phyloP scores from a whole-genome alignment of 2,888 invertebrate species.

The Parnassius apollo region DNA sequence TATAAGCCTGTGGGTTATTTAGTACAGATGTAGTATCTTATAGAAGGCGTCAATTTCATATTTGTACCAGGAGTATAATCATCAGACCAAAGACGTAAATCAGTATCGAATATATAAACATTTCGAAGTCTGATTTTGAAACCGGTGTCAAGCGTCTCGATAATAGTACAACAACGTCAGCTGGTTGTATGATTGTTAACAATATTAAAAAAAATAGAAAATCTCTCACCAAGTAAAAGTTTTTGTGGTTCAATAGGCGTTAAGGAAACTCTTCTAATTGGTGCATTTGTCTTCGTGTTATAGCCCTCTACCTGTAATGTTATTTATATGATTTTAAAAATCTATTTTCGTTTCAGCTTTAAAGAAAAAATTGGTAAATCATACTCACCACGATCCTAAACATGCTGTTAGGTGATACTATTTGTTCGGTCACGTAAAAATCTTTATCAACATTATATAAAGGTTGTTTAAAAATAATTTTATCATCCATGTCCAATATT shows the following conservation, averaged over 20 bases:
- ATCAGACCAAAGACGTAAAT: too few relatives aligned
- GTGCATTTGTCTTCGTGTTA: constrained; percentile 34
- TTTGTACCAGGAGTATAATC: too few relatives aligned
- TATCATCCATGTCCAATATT: constrained; percentile 41
- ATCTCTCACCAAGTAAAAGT: constrained; percentile 34
- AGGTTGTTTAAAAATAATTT: constrained; percentile 36
- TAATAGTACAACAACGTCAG: too few relatives aligned
- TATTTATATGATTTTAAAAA: neutral
- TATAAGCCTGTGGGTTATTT: too few relatives aligned
- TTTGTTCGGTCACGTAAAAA: constrained; percentile 43
- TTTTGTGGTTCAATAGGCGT: constrained; percentile 46
- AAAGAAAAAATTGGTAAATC: constrained; percentile 22
- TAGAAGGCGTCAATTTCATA: too few relatives aligned
- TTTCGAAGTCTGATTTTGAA: too few relatives aligned
- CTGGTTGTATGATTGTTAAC: too few relatives aligned
- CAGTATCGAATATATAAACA: too few relatives aligned
- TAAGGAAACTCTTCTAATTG: constrained; percentile 39
- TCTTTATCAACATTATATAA: constrained; percentile 37
- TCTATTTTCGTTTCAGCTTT: constrained; percentile 30
- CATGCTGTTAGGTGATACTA: constrained; percentile 40
- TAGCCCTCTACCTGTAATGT: constrained; percentile 45
- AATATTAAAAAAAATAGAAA: neutral
- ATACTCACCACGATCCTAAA: constrained; percentile 46
- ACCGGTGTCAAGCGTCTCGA: too few relatives aligned
- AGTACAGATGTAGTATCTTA: too few relatives aligned